phyloP scores from a whole-genome alignment of 1,140 invertebrate genomes.

The Chionoecetes opilio region DNA sequence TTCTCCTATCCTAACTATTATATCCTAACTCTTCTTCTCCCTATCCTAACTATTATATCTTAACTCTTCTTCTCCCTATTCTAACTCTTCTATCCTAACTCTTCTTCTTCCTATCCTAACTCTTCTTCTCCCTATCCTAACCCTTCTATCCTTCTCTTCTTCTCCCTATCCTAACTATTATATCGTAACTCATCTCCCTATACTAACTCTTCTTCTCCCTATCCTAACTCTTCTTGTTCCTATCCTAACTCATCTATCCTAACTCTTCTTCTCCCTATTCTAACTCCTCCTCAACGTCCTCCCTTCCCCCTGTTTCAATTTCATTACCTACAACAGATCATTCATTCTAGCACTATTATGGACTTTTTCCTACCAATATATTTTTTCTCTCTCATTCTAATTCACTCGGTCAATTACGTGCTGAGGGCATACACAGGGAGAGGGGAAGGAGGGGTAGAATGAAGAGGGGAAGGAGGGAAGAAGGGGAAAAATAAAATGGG shows the following conservation, averaged over 20 bases:
- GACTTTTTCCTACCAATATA: background rate
- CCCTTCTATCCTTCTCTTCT: background rate
- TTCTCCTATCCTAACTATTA: no score
- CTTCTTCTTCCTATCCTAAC: background rate
- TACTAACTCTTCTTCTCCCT: no score
- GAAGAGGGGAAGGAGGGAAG: background rate
- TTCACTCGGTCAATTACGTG: background rate
- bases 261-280: background rate
- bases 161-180: background rate
- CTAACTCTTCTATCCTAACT: no score
- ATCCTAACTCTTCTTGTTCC: background rate
- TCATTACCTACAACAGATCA: constrained; percentile 10
- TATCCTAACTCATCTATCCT: background rate
- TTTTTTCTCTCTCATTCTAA: constrained; percentile 7
- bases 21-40: background rate
- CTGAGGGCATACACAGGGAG: constrained; percentile 19
- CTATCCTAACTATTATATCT: no score
- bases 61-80: no score
- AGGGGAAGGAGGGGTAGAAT: background rate
- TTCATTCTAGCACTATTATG: background rate
- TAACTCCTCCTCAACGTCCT: background rate
- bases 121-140: background rate
- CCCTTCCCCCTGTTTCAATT: background rate
- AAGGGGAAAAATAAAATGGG: background rate
- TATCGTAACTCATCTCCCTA: background rate